phyloP scores from a whole-genome alignment of 2,113 vertebrate genomes.

The Mormyrus lacerda region DNA sequence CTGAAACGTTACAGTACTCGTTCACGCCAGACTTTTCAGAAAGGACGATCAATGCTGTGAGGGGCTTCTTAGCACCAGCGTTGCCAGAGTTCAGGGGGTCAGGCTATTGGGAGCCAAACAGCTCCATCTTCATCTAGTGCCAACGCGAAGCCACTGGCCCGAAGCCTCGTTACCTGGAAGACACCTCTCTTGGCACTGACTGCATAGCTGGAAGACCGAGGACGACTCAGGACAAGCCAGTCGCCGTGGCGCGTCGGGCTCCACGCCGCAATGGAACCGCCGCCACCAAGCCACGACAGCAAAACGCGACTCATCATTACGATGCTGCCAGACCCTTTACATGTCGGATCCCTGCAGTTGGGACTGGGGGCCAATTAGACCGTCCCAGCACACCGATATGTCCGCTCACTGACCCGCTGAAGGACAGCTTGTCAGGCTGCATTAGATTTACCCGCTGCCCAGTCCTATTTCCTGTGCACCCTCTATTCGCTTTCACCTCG shows the following conservation, averaged over 20 bases:
- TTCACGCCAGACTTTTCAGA: neutral
- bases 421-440: neutral
- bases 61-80: neutral
- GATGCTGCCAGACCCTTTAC: neutral
- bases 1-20: neutral
- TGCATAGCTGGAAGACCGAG: neutral
- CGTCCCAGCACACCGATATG: neutral
- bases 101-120: neutral
- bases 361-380: neutral
- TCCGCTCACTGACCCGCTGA: neutral
- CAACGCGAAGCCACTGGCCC: neutral
- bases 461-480: neutral
- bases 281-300: neutral
- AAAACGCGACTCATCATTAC: constrained; percentile 1
- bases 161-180: constrained; percentile 1
- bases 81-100: neutral
- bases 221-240: neutral
- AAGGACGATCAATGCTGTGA: neutral
- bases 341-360: neutral
- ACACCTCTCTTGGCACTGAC: neutral
- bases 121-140: neutral
- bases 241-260: neutral
- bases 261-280: neutral
- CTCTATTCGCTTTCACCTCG: neutral
- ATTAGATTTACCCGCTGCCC: neutral